Conservation (phyloP, 2,888 invertebrate species). For the Ectemnius cavifrons region DNA sequence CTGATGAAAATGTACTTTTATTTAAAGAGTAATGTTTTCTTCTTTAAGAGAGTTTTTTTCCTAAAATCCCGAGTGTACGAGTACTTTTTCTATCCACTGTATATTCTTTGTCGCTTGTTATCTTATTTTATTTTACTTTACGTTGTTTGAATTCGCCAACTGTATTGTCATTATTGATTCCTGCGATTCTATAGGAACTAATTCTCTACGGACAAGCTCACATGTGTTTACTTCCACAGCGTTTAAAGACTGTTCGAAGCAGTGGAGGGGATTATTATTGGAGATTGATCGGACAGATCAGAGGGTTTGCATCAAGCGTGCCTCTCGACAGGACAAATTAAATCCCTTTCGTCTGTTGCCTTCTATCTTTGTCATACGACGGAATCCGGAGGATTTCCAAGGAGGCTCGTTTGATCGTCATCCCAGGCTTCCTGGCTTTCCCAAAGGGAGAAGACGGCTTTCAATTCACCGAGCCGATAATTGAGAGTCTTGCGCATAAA, state of each 20-base stretch:
- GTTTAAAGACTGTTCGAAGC: constrained; percentile 29
- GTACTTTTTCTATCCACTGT: too few species aligned
- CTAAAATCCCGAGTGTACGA: too few species aligned
- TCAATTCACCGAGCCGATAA: constrained; percentile 24
- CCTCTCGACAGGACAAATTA: constrained; percentile 58
- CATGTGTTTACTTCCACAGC: constrained; percentile 6
- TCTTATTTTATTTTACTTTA: too few species aligned
- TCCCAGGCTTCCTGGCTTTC: constrained; percentile 36
- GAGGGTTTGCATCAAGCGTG: constrained; percentile 52
- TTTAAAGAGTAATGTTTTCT: too few species aligned
- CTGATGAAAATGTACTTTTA: too few species aligned
- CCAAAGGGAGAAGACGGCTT: constrained; percentile 19
- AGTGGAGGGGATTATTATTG: constrained; percentile 31
- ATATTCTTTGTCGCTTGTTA: too few species aligned
- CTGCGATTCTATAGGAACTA: background rate
- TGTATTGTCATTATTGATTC: too few species aligned
- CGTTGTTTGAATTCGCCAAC: background rate
- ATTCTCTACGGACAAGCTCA: background rate
- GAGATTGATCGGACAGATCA: constrained; percentile 46
- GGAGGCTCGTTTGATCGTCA: constrained; percentile 42
- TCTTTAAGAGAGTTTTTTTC: too few species aligned
- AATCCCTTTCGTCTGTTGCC: constrained; percentile 45
- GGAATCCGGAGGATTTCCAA: constrained; percentile 52
- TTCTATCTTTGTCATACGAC: constrained; percentile 30
- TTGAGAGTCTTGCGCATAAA: constrained; percentile 21